A percentile compares a stretch with the other conserved stretches of the same genome.
Evolutionary conservation across 35 echinoderm and acorn worm genomes (phyloP).

Genomic region (Patiria miniata): DNA sequence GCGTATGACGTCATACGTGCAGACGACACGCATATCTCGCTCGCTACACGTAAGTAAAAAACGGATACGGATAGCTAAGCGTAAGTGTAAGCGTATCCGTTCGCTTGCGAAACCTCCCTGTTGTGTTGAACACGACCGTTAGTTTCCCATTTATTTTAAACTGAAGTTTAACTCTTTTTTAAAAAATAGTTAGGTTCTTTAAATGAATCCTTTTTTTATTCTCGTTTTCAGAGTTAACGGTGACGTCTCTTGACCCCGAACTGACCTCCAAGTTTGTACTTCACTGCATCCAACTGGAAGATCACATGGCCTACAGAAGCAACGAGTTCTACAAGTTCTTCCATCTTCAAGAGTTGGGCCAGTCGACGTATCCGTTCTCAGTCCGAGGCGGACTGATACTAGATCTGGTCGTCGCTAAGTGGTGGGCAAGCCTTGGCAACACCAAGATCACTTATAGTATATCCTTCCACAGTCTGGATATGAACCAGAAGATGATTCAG

Average conservation of each 20-base stretch:
- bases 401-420: slow-evolving; percentile 87
- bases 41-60: too few species aligned
- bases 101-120: too few species aligned
- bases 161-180: not conserved
- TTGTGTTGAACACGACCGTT: too few species aligned
- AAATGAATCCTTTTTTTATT: not conserved
- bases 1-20: too few species aligned
- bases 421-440: slow-evolving; percentile 87
- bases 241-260: slow-evolving; percentile 70
- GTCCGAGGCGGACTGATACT: slow-evolving; percentile 65
- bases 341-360: slow-evolving; percentile 54
- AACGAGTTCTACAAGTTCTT: slow-evolving; percentile 98
- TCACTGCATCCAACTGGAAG: slow-evolving; percentile 84
- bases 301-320: slow-evolving; percentile 84
- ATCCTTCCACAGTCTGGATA: slow-evolving; percentile 79
- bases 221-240: slow-evolving; percentile 56
- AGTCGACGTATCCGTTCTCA: slow-evolving; percentile 64
- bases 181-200: not conserved
- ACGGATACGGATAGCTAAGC: too few species aligned
- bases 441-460: slow-evolving; percentile 76
- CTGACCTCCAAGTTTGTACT: slow-evolving; percentile 74
- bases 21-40: too few species aligned
- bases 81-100: too few species aligned
- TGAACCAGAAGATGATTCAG: slow-evolving; percentile 67
- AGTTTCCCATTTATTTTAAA: too few species aligned